Conservation (phyloP, 2,797 vertebrate species). For the Hybognathus amarus region DNA sequence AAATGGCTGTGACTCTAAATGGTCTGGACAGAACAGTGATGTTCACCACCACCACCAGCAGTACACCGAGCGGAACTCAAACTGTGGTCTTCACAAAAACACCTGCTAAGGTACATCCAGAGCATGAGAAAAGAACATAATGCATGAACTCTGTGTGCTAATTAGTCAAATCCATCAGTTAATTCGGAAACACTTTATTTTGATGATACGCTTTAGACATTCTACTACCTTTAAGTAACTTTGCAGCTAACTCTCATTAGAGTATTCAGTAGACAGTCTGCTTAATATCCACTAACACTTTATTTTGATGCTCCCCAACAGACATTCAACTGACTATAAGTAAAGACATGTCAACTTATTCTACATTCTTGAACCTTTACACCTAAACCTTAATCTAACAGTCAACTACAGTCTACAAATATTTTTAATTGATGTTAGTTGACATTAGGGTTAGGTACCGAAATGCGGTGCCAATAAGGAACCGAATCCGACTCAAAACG, state of each 20-base stretch:
- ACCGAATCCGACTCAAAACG: too few species aligned
- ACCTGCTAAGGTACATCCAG: constrained; percentile 81
- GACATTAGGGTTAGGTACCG: too few species aligned
- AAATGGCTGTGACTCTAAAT: constrained; percentile 93
- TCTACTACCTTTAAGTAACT: neutral
- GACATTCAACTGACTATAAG: neutral
- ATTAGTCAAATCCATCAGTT: neutral
- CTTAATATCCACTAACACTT: neutral
- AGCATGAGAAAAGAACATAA: neutral
- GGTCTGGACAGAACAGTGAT: constrained; percentile 83
- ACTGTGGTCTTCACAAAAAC: constrained; percentile 82
- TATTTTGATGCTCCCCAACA: neutral
- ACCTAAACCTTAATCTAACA: neutral
- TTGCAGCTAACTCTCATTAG: neutral
- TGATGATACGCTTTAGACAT: neutral
- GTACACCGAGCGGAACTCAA: constrained; percentile 82
- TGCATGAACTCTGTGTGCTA: neutral
- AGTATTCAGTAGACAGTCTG: neutral
- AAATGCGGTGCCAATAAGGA: too few species aligned
- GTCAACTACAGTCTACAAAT: neutral
- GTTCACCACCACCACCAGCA: constrained; percentile 89
- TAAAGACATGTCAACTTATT: neutral
- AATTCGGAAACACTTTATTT: neutral
- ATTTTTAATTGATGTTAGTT: neutral
- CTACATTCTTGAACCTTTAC: neutral